phyloP scores from a whole-genome alignment of 2,113 vertebrate genomes.

The Heterochromis multidens region DNA sequence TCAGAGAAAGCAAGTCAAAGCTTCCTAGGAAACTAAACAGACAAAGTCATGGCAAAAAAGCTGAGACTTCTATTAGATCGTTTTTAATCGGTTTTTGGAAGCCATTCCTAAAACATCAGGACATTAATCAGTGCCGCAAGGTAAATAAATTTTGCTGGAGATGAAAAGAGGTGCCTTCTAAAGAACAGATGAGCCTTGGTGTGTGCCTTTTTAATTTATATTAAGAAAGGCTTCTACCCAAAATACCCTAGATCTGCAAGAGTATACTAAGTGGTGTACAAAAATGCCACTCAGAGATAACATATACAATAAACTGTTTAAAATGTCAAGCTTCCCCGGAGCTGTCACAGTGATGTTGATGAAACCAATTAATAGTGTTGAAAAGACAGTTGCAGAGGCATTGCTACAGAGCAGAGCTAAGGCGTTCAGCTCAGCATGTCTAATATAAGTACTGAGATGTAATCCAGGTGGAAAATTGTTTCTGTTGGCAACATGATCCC shows the following conservation, averaged over 20 bases:
- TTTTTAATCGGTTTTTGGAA: not conserved
- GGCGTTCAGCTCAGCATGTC: not conserved
- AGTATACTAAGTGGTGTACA: not conserved
- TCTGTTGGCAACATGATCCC: conserved; percentile 13
- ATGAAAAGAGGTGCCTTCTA: not conserved
- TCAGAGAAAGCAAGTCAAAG: not conserved
- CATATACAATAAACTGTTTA: not conserved
- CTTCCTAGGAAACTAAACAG: not conserved
- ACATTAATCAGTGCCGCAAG: not conserved
- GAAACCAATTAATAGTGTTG: conserved; percentile 43
- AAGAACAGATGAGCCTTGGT: not conserved
- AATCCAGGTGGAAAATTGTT: conserved; percentile 45
- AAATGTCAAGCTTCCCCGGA: not conserved
- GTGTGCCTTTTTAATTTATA: not conserved
- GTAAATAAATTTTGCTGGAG: not conserved
- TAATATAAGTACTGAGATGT: not conserved
- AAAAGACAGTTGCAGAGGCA: conserved; percentile 5
- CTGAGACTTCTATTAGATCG: not conserved
- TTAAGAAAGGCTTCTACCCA: not conserved
- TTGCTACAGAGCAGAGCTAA: not conserved
- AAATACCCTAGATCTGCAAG: not conserved
- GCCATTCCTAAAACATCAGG: not conserved
- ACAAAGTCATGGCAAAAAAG: not conserved
- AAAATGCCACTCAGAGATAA: not conserved
- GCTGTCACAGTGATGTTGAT: conserved; percentile 13